Evolutionary conservation across 2,113 vertebrate genomes (phyloP).

Genomic region (Pavo muticus): DNA sequence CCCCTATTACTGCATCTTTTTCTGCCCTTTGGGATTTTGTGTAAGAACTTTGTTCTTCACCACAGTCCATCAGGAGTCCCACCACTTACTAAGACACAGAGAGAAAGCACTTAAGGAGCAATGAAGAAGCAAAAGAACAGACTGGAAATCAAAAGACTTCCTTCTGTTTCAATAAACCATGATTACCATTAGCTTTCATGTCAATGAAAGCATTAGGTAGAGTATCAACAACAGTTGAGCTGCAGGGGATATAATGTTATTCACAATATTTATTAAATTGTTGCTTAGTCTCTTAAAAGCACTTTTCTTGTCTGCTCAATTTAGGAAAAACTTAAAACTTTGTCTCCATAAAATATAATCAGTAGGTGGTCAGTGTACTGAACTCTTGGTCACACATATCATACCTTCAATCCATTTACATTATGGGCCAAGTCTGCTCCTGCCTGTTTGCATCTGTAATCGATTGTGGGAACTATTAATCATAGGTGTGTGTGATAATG

Average conservation of each 20-base stretch:
- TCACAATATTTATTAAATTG: slow-evolving; percentile 28
- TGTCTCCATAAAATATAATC: background rate
- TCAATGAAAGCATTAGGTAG: slow-evolving; percentile 46
- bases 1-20: background rate
- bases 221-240: slow-evolving; percentile 43
- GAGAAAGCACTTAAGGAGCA: background rate
- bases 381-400: background rate
- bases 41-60: background rate
- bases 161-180: slow-evolving; percentile 30
- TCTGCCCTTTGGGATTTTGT: background rate
- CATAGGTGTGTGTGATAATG: slow-evolving; percentile 17
- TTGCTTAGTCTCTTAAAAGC: background rate
- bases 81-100: background rate
- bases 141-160: slow-evolving; percentile 23
- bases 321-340: background rate
- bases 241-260: slow-evolving; percentile 11
- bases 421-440: background rate
- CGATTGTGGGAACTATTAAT: slow-evolving; percentile 53
- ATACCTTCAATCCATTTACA: background rate
- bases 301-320: background rate
- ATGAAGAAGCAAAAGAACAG: background rate
- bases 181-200: slow-evolving; percentile 23
- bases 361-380: background rate
- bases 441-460: slow-evolving; percentile 52
- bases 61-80: background rate